Evolutionary conservation across 2,888 invertebrate species (phyloP).

Genomic region (Acrobasis suavella): DNA sequence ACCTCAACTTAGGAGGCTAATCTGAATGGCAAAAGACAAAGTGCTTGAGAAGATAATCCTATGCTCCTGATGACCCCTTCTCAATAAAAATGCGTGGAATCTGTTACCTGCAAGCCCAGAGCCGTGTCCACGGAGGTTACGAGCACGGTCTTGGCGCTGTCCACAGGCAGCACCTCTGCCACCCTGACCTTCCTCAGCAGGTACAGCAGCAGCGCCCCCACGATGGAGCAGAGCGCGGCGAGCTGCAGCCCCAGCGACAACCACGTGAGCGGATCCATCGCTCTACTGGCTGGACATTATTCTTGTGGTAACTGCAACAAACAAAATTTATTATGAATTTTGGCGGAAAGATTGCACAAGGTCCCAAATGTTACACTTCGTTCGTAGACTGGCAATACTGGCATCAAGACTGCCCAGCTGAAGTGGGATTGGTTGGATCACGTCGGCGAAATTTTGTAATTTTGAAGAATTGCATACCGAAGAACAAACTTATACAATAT

Average conservation of each 20-base stretch:
- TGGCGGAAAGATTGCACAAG: background rate
- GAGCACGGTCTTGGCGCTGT: conserved; percentile 88
- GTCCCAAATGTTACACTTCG: too few relatives aligned
- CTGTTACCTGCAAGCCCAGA: conserved; percentile 86
- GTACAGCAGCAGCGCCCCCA: conserved; percentile 90
- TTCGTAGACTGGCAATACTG: too few relatives aligned
- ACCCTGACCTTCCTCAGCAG: conserved; percentile 88
- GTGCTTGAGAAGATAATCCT: too few relatives aligned
- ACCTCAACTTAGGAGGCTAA: too few relatives aligned
- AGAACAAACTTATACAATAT: too few relatives aligned
- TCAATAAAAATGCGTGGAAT: background rate
- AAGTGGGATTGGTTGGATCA: too few relatives aligned
- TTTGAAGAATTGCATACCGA: too few relatives aligned
- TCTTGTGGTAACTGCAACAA: conserved; percentile 55
- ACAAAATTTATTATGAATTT: background rate
- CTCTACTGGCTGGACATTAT: conserved; percentile 58
- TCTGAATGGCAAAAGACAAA: too few relatives aligned
- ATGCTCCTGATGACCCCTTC: background rate
- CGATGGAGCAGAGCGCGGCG: conserved; percentile 90
- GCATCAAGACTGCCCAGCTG: too few relatives aligned
- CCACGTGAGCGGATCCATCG: conserved; percentile 91
- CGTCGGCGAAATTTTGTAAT: too few relatives aligned
- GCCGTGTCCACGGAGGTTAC: conserved; percentile 92
- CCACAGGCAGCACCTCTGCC: conserved; percentile 78
- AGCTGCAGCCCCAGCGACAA: conserved; percentile 90